Percentiles rank a stretch among this genome's conserved stretches.
These are phyloP conservation scores for Porites divaricata DNA, from an alignment of 92 coral and sea anemone species.

Conservation along the genomic window DNA sequence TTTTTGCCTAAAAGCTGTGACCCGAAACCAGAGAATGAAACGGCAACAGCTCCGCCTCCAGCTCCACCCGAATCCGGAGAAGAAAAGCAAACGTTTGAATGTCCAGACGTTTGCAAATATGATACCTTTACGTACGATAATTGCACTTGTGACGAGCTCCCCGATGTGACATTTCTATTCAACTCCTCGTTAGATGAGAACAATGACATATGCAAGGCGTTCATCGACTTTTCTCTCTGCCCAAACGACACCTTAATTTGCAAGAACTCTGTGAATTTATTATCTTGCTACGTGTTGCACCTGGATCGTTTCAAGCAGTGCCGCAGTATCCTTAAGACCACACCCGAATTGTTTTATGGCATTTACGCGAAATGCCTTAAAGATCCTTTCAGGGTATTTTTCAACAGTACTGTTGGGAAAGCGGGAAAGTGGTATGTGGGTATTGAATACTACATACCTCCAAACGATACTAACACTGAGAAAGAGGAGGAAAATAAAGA, in stretches of 20 bases:
- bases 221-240: constrained; percentile 18
- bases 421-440: constrained; percentile 38
- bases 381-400: constrained; percentile 62
- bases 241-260: background rate
- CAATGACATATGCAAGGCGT: constrained; percentile 4
- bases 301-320: constrained; percentile 16
- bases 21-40: background rate
- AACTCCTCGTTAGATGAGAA: constrained; percentile 3
- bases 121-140: background rate
- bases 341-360: constrained; percentile 61
- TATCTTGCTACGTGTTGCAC: constrained; percentile 23
- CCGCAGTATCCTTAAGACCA: constrained; percentile 6
- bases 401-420: constrained; percentile 10
- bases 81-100: background rate
- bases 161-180: constrained; percentile 24
- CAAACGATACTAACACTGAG: background rate
- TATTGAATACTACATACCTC: constrained; percentile 14
- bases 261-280: constrained; percentile 29
- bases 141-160: constrained; percentile 32
- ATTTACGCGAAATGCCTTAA: constrained; percentile 55
- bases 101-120: constrained; percentile 27
- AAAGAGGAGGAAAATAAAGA: background rate
- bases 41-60: constrained; percentile 21
- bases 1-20: constrained; percentile 6
- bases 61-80: background rate